Conservation (phyloP, 1,140 invertebrate species). For the Camponotus pennsylvanicus region DNA sequence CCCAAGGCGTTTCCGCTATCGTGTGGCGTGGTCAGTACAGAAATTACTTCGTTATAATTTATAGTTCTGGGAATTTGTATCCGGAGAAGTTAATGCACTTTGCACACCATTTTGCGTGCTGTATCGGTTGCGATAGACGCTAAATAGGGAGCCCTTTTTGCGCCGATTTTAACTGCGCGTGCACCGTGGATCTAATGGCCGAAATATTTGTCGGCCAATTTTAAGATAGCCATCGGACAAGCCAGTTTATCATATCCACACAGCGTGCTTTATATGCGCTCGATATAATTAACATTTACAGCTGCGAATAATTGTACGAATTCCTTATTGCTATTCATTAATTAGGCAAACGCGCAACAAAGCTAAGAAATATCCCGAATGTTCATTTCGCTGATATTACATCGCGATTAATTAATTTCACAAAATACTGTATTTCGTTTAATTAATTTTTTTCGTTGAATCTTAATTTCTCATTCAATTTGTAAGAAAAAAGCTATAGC, state of each 20-base stretch:
- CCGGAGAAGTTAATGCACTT: slow-evolving; percentile 55
- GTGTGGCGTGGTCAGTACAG: slow-evolving; percentile 51
- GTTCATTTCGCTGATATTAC: background rate
- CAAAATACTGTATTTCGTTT: slow-evolving; percentile 35
- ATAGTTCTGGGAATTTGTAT: slow-evolving; percentile 58
- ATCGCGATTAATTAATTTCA: slow-evolving; percentile 34
- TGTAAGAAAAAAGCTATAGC: no score
- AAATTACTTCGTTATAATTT: slow-evolving; percentile 70
- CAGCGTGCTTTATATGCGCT: background rate
- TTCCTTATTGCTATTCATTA: slow-evolving; percentile 34
- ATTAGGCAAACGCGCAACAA: slow-evolving; percentile 14
- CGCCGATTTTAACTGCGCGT: slow-evolving; percentile 8
- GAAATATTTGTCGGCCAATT: slow-evolving; percentile 21
- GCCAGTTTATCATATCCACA: slow-evolving; percentile 8
- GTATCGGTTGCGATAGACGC: slow-evolving; percentile 33
- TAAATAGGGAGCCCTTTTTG: slow-evolving; percentile 62
- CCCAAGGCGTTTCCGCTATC: slow-evolving; percentile 65
- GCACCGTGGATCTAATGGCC: slow-evolving; percentile 23
- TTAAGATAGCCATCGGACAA: background rate
- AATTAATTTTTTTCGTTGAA: slow-evolving; percentile 45
- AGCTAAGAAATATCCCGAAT: slow-evolving; percentile 17
- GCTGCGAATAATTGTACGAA: slow-evolving; percentile 6
- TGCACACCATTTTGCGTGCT: slow-evolving; percentile 34
- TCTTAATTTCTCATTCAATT: slow-evolving; percentile 22
- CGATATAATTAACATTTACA: slow-evolving; percentile 24